Evolutionary conservation across 2,888 invertebrate species (phyloP), one percentile per base, ranked within the genome.

Genomic region (Ochropleura plecta): DNA sequence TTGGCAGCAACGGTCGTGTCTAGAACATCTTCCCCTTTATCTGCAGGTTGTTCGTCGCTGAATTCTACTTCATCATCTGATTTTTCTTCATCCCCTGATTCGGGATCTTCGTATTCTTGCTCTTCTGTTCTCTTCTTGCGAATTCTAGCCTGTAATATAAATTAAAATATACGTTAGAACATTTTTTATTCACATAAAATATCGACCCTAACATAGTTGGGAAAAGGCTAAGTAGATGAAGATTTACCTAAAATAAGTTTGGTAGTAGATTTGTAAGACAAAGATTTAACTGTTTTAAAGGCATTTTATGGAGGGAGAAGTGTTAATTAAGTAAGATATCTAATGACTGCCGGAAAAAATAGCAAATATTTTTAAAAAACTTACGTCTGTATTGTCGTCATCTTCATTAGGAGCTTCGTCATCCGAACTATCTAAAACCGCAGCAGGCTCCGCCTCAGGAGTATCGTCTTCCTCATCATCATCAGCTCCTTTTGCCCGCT

Each of bases 41-140:
- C 94, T 80, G 92, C 90, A 16, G 85, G 86, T 66, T 88, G 88
- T 3, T 93, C 93, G 1, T 93, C 92, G 0, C 76, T 84, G 20
- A 93, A 82, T 79, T 95, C 95, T 2, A 92, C 94, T 86, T 96
- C 96, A 42, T 96, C 96, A 42, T 96, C 96, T 5, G 97, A 96
- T 84, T 96, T 94, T 12, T 97, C 95, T 90, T 97, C 97, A 84
- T 97, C 97, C 16, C 91, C 97, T 6, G 97, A 97, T 82, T 97
- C 97, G 0, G 97, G 97, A 70, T 97, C 97, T 84, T 97, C 97
- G 88, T 98, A 98, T 82, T 97, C 98, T 84, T 97, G 97, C 88
- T 97, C 97, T 86, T 97, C 97, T 6, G 95, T 90, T 84, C 97
- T 96, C 81, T 96, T 97, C 42, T 95, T 96, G 60, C 97, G 97